Conservation (phyloP, 2,888 invertebrate species). For the Deilephila porcellus region DNA sequence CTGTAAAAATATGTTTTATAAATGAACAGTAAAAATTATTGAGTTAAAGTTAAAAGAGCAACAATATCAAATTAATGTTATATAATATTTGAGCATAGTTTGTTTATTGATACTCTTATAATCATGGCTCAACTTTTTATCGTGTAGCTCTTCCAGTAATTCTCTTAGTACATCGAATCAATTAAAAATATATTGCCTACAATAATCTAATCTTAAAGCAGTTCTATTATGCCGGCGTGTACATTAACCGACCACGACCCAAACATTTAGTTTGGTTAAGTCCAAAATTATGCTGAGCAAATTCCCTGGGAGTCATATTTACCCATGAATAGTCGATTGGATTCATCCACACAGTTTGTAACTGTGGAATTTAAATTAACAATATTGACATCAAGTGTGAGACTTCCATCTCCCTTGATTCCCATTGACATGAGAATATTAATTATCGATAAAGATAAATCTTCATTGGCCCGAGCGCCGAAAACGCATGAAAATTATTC, state of each 20-base stretch:
- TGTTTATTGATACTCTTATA: too few relatives aligned
- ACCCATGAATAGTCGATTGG: constrained; percentile 43
- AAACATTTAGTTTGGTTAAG: constrained; percentile 27
- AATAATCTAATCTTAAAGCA: neutral
- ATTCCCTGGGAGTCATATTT: constrained; percentile 41
- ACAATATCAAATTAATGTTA: too few relatives aligned
- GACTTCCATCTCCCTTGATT: constrained; percentile 42
- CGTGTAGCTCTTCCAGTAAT: too few relatives aligned
- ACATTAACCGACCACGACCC: constrained; percentile 9
- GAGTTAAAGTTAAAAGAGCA: too few relatives aligned
- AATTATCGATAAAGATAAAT: neutral
- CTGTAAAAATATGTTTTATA: neutral
- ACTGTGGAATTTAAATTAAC: constrained; percentile 54
- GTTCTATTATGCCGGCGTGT: neutral
- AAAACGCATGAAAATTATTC: constrained; percentile 6
- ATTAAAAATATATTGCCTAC: too few relatives aligned
- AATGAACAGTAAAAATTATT: neutral
- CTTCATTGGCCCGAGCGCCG: neutral
- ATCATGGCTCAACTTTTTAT: too few relatives aligned
- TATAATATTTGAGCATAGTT: too few relatives aligned
- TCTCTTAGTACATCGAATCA: too few relatives aligned
- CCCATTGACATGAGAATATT: constrained; percentile 35
- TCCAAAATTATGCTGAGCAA: constrained; percentile 35
- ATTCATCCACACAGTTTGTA: constrained; percentile 48
- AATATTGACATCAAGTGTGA: constrained; percentile 61